A percentile compares a stretch with the other conserved stretches of the same genome.
These are phyloP conservation scores for Aspidiotus rigidus DNA, from an alignment of 2,888 invertebrate genomes.

Conservation along the genomic window DNA sequence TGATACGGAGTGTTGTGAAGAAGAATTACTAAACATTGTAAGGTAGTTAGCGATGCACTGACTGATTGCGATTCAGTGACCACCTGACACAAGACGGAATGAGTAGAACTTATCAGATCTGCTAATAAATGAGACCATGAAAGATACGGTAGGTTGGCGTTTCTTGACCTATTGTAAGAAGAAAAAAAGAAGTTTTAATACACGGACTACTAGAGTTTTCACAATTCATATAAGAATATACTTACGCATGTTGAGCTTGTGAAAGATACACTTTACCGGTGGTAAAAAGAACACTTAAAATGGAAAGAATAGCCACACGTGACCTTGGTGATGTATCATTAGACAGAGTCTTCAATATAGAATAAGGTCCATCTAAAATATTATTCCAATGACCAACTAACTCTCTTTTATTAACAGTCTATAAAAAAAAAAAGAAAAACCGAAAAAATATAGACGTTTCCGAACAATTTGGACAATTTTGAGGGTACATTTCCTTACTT, in stretches of 20 bases:
- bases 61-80: slow-evolving; percentile 7
- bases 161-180: slow-evolving; percentile 8
- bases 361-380: slow-evolving; percentile 27
- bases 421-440: neutral
- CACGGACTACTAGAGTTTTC: too few species aligned
- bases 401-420: slow-evolving; percentile 23
- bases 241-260: slow-evolving; percentile 31
- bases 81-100: slow-evolving; percentile 5
- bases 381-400: slow-evolving; percentile 24
- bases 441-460: neutral
- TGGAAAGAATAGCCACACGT: slow-evolving; percentile 10
- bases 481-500: slow-evolving; percentile 8
- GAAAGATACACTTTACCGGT: slow-evolving; percentile 21
- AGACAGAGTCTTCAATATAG: slow-evolving; percentile 21
- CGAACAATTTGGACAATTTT: neutral
- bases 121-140: slow-evolving; percentile 29
- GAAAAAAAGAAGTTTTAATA: neutral
- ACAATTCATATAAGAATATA: neutral
- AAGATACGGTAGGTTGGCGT: slow-evolving; percentile 10
- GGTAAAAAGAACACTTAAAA: slow-evolving; percentile 22
- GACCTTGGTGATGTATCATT: slow-evolving; percentile 20
- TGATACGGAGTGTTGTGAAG: slow-evolving; percentile 27
- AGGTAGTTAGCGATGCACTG: slow-evolving; percentile 3
- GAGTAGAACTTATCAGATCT: slow-evolving; percentile 16
- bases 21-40: slow-evolving; percentile 20